These are phyloP conservation scores for Pollenia amentaria DNA, from an alignment of 2,888 invertebrate species.

Conservation along the genomic window DNA sequence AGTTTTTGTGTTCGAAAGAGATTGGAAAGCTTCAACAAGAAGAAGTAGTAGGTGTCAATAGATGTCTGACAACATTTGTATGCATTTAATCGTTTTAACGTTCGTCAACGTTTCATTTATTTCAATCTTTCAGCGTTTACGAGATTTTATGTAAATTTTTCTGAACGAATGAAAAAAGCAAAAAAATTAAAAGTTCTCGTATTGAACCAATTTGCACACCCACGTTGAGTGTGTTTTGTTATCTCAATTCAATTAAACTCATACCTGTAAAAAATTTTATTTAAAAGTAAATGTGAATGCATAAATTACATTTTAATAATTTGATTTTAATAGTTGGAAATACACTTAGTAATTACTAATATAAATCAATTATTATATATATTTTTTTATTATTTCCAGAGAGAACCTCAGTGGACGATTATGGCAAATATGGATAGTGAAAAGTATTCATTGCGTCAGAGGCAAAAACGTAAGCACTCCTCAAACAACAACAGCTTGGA, in stretches of 20 bases:
- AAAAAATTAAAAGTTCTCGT: slow-evolving; percentile 16
- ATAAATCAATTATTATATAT: slow-evolving; percentile 45
- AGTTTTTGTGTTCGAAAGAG: background rate
- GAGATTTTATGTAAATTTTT: slow-evolving; percentile 45
- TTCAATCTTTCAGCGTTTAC: slow-evolving; percentile 23
- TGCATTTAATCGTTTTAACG: slow-evolving; percentile 12
- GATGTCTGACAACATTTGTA: slow-evolving; percentile 33
- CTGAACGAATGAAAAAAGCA: background rate
- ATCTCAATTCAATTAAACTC: background rate
- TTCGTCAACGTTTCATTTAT: slow-evolving; percentile 11
- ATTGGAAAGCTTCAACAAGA: slow-evolving; percentile 10
- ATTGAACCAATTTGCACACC: slow-evolving; percentile 64
- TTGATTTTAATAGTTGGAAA: slow-evolving; percentile 21
- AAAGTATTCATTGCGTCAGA: slow-evolving; percentile 89
- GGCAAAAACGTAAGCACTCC: slow-evolving; percentile 85
- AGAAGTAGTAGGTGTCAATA: slow-evolving; percentile 55
- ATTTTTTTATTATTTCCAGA: slow-evolving; percentile 50
- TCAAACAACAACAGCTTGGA: slow-evolving; percentile 81
- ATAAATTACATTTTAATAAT: slow-evolving; percentile 37
- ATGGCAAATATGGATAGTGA: slow-evolving; percentile 80
- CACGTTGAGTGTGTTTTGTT: slow-evolving; percentile 25
- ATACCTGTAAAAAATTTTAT: background rate
- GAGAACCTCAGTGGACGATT: slow-evolving; percentile 37
- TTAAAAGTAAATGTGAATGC: slow-evolving; percentile 34
- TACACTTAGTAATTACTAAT: slow-evolving; percentile 3